Base-by-base conservation (phyloP, 2,113 vertebrate genomes). In the Malurus elegans region DNA sequence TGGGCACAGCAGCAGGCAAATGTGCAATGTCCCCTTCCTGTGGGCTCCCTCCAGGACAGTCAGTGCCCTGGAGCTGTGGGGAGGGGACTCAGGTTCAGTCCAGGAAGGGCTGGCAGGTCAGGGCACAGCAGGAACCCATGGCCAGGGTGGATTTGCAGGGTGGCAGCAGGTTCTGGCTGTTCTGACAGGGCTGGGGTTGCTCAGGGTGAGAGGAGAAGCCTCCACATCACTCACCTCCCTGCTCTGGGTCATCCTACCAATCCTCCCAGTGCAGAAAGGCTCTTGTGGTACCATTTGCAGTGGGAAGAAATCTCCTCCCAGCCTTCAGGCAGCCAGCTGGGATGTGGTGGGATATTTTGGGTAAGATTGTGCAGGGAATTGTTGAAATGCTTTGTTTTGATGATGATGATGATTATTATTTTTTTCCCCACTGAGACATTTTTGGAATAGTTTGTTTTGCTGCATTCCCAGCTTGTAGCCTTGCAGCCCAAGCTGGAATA, bases 331-430 rank as follows among this genome's bases (percentile, higher is more conserved):
- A 73, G 66, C 54, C 86, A 76, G 64, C 75, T 28, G 53, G 91
- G 92, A 28, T 92, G 72, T 74, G 48, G 51, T 81, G 40, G 91
- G 75, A 36, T 86, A 90, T 94, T 95, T 95, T 67, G 86, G 74
- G 86, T 86, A 93, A 62, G 29, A 58, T 20, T 62, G 54, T 83
- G 32, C 56, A 88, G 92, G 91, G 94, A 94, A 84, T 88, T 92
- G 83, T 94, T 86, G 88, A 94, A 92, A 95, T 70, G 75, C 83
- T 97, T 94, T 96, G 90, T 93, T 96, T 88, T 92, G 78, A 72
- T 86, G 91, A 79, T 74, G 75, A 53, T 78, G 7, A 82, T 89
- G 0, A 69, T 94, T 9, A 48, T 95, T 66, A 8, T 88, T 69
- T 62, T 62, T 93, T 76, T 32, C 67, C 79, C 90, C 1, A 0